Base-by-base conservation (phyloP, 2,113 vertebrate genomes). In the Rhizomys pruinosus region DNA sequence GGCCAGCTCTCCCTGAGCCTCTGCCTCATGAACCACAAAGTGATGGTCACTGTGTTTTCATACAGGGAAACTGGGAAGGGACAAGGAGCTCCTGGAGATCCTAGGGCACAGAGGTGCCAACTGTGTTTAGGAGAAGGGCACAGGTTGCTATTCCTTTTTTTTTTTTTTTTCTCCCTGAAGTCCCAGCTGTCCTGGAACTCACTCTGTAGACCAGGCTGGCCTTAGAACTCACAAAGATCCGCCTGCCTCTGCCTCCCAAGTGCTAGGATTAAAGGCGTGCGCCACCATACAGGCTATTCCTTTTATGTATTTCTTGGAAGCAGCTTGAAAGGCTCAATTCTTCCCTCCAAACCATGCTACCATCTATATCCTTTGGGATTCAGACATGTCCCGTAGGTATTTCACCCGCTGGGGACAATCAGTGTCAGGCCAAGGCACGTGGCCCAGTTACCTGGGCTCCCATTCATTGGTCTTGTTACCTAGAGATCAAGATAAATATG, bases 401-500 rank as follows among this genome's bases (percentile, higher is more conserved):
- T n/a, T 77, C 84, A 76, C 59, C 7, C 72, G 76, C 64, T 66
- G 13, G 73, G 55, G 52, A 71, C 17, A 17, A 11, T 68, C 68
- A 29, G 7, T 20, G 7, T 63, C 73, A 57, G 3, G 69, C 69
- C 39, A 16, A 61, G 42, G 52, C 59, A 64, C 5, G 11, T 73
- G 79, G 66, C 23, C 82, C 55, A 91, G 91, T 80, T 74, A 69
- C 66, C 76, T 71, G 29, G 76, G 44, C 8, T 94, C 92, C 91
- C 80, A 66, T 44, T 87, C 80, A 66, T 44, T 87, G 37, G 66
- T 72, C 68, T 93, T 72, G 79, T 86, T 88, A 94, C 86, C 78
- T 93, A 96, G 91, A 90, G 25, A 84, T 72, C 34, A 73, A n/a
- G 42, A 42, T 91, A 92, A 89, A 89, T 86, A 86, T 57, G 47